phyloP scores from a whole-genome alignment of 2,888 invertebrate species.

The Galeruca laticollis region DNA sequence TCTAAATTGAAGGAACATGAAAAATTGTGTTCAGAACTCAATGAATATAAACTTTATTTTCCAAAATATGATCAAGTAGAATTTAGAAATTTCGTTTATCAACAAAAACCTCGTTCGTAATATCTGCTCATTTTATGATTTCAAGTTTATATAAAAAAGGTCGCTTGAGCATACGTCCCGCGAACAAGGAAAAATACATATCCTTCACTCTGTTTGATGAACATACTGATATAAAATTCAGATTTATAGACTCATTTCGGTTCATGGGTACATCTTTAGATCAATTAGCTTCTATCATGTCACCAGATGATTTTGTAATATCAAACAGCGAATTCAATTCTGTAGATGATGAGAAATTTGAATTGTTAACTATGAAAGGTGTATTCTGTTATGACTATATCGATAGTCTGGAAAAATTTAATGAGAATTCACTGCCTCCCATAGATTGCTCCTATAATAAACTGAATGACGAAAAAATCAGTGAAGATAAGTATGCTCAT shows the following conservation, averaged over 20 bases:
- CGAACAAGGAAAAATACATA: slow-evolving; percentile 58
- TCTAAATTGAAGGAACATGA: background rate
- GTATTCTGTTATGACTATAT: slow-evolving; percentile 36
- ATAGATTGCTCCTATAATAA: slow-evolving; percentile 14
- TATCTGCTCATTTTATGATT: slow-evolving; percentile 54
- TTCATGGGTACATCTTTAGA: slow-evolving; percentile 55
- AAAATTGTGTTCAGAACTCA: slow-evolving; percentile 28
- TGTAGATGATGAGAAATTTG: slow-evolving; percentile 8
- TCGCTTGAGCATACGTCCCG: slow-evolving; percentile 46
- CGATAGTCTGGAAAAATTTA: slow-evolving; percentile 19
- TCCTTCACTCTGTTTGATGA: slow-evolving; percentile 51
- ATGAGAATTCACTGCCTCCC: slow-evolving; percentile 9
- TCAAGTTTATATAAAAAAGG: background rate
- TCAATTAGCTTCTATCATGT: slow-evolving; percentile 54
- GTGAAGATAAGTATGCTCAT: slow-evolving; percentile 47
- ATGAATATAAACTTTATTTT: slow-evolving; percentile 30
- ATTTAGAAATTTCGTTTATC: slow-evolving; percentile 33
- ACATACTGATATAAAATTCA: slow-evolving; percentile 40
- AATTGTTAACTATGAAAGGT: slow-evolving; percentile 22
- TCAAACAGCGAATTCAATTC: background rate
- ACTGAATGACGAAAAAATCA: slow-evolving; percentile 1
- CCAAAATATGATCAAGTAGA: slow-evolving; percentile 31
- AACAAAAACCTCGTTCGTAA: slow-evolving; percentile 38
- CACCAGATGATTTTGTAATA: slow-evolving; percentile 38
- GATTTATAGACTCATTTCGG: slow-evolving; percentile 54